A percentile compares a stretch with the other conserved stretches of the same genome.
phyloP scores from a whole-genome alignment of 2,888 invertebrate genomes.

The Phortica okadai region DNA sequence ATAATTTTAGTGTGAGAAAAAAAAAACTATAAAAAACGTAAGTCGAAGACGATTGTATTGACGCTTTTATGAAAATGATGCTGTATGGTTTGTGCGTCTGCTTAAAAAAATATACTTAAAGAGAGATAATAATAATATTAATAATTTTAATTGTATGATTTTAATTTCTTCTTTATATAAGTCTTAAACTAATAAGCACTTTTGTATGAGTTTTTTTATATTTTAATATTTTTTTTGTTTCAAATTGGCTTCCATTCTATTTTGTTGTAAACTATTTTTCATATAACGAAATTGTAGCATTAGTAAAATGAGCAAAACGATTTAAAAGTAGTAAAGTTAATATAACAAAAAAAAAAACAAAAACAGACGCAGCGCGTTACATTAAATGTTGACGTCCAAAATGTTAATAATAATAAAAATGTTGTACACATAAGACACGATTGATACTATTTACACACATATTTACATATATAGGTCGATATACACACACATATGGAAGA shows the following conservation, averaged over 20 bases:
- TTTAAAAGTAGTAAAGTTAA: conserved; percentile 2
- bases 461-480: not conserved
- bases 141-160: not conserved
- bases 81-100: too few species aligned
- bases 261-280: not conserved
- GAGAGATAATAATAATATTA: not conserved
- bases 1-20: not conserved
- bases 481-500: not conserved
- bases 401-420: not conserved
- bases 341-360: not conserved
- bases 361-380: not conserved
- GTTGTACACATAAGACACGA: not conserved
- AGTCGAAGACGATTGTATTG: not conserved
- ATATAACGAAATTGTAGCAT: not conserved
- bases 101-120: too few species aligned
- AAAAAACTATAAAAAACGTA: conserved; percentile 3
- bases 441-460: not conserved
- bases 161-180: not conserved
- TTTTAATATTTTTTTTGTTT: conserved; percentile 7
- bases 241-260: conserved; percentile 26
- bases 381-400: not conserved
- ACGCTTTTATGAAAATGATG: too few species aligned
- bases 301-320: not conserved
- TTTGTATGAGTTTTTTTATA: not conserved
- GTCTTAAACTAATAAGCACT: not conserved